These are phyloP conservation scores for Crotophaga sulcirostris DNA, from an alignment of 2,113 vertebrate genomes.

Conservation along the genomic window DNA sequence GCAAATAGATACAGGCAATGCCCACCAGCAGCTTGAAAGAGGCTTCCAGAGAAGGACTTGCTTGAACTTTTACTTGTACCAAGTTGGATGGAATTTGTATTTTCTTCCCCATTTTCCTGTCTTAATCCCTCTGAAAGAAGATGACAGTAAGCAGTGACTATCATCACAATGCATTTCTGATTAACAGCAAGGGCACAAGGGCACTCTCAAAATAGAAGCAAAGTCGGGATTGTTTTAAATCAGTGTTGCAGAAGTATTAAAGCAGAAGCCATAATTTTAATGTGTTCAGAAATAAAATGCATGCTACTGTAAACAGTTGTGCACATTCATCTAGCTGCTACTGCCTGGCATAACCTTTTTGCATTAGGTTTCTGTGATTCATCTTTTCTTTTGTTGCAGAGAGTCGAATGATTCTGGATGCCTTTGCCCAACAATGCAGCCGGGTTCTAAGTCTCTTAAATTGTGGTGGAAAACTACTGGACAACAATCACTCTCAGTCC, in stretches of 20 bases:
- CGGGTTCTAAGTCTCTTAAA: constrained; percentile 96
- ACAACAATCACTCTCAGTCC: constrained; percentile 81
- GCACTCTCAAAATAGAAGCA: constrained; percentile 73
- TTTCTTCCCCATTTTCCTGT: constrained; percentile 21
- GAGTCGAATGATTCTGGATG: constrained; percentile 95
- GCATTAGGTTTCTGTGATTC: constrained; percentile 43
- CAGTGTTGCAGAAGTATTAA: constrained; percentile 56
- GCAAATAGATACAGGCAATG: neutral
- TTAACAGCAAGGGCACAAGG: constrained; percentile 73
- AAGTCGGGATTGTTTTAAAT: constrained; percentile 70
- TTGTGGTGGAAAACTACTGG: constrained; percentile 91
- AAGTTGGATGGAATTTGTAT: constrained; percentile 2
- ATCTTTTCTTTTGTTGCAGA: constrained; percentile 79
- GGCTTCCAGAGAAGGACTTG: neutral
- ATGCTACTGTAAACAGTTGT: constrained; percentile 25
- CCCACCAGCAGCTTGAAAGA: neutral
- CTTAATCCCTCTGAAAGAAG: constrained; percentile 31
- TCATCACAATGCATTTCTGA: constrained; percentile 61
- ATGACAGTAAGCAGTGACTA: constrained; percentile 27
- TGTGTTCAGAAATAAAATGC: constrained; percentile 39
- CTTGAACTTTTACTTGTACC: neutral
- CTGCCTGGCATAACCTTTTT: constrained; percentile 8
- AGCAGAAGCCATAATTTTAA: constrained; percentile 29
- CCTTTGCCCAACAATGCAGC: constrained; percentile 97
- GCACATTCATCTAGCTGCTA: constrained; percentile 5